phyloP scores from a whole-genome alignment of 2,888 invertebrate genomes.

The Luffia ferchaultella region DNA sequence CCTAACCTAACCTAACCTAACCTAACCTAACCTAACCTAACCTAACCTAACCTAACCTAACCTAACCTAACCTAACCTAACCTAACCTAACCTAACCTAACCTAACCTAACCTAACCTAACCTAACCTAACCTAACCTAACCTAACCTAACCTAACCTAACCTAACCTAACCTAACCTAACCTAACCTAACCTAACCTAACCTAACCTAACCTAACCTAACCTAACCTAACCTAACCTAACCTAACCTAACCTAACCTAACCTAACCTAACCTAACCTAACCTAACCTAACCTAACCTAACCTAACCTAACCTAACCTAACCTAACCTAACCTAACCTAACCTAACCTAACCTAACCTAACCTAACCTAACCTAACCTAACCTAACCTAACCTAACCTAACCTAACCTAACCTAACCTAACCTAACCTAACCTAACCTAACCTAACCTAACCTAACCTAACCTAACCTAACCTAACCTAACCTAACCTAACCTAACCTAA shows the following conservation, averaged over 20 bases:
- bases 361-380: constrained; percentile 12
- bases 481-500: constrained; percentile 19
- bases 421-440: constrained; percentile 16
- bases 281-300: constrained; percentile 14
- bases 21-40: constrained; percentile 7
- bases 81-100: constrained; percentile 6
- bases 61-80: constrained; percentile 5
- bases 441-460: too few relatives aligned
- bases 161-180: constrained; percentile 10
- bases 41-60: constrained; percentile 8
- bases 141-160: constrained; percentile 9
- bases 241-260: constrained; percentile 13
- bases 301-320: constrained; percentile 10
- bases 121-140: constrained; percentile 8
- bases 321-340: constrained; percentile 6
- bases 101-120: background rate
- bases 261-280: constrained; percentile 12
- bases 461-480: constrained; percentile 12
- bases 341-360: constrained; percentile 12
- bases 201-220: constrained; percentile 13
- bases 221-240: constrained; percentile 12
- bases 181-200: constrained; percentile 12
- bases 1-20: constrained; percentile 7
- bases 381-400: constrained; percentile 19
- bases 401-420: constrained; percentile 20